Conservation (phyloP, 2,113 vertebrate genomes). For the Raja brachyura region DNA sequence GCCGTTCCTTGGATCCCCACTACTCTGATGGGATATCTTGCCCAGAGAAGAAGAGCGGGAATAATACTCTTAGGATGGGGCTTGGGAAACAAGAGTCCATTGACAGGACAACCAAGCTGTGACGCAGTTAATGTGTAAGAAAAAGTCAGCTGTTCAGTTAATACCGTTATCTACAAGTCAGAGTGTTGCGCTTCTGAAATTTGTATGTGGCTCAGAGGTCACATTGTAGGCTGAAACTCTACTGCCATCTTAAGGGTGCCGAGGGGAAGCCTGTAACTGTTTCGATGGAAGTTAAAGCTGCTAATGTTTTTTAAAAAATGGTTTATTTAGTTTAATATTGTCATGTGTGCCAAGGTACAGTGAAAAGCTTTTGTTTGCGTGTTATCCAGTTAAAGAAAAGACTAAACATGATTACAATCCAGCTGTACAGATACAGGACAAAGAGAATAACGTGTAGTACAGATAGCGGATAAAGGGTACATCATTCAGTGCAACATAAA, state of each 20-base stretch:
- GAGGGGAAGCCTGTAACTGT: background rate
- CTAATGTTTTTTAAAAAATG: background rate
- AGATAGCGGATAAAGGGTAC: too few relatives aligned
- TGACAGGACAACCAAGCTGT: background rate
- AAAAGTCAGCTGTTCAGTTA: background rate
- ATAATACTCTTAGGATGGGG: background rate
- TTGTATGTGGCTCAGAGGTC: background rate
- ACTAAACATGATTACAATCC: too few relatives aligned
- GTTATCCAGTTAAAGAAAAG: too few relatives aligned
- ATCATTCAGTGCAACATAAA: too few relatives aligned
- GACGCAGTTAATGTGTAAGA: background rate
- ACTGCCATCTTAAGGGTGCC: background rate
- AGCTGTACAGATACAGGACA: too few relatives aligned
- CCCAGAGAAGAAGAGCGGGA: background rate
- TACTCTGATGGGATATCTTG: background rate
- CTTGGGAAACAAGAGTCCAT: background rate
- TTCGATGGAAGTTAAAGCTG: background rate
- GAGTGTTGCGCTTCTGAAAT: background rate
- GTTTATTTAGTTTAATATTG: too few relatives aligned
- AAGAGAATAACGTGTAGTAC: too few relatives aligned
- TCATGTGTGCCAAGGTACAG: too few relatives aligned
- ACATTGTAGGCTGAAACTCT: background rate
- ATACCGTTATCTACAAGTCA: background rate
- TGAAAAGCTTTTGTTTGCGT: too few relatives aligned
- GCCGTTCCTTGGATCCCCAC: too few relatives aligned